These are phyloP conservation scores for Tor tambroides DNA, from an alignment of 2,113 vertebrate species.

Conservation along the genomic window DNA sequence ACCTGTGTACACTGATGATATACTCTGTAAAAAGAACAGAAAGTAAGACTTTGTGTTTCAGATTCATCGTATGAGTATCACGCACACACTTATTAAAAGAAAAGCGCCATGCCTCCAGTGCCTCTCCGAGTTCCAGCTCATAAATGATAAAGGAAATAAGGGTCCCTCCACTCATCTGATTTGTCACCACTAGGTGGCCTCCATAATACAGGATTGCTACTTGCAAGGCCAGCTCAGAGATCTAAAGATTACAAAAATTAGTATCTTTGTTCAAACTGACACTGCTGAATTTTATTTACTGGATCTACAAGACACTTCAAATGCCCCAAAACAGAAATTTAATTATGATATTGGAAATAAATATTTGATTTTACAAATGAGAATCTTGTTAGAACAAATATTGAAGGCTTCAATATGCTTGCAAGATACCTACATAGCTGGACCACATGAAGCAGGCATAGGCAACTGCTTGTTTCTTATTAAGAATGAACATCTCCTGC, in stretches of 20 bases:
- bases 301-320: neutral
- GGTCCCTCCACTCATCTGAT: constrained; percentile 87
- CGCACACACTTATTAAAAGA: neutral
- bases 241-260: constrained; percentile 68
- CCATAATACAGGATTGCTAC: constrained; percentile 92
- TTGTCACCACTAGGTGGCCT: constrained; percentile 88
- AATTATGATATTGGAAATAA: neutral
- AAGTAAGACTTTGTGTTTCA: neutral
- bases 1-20: constrained; percentile 92
- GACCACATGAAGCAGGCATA: constrained; percentile 92
- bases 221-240: constrained; percentile 87
- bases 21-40: constrained; percentile 72
- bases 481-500: constrained; percentile 85
- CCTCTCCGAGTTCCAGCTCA: constrained; percentile 88
- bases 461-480: constrained; percentile 89
- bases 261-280: neutral
- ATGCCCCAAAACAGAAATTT: neutral
- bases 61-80: neutral
- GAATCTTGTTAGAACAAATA: neutral
- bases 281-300: neutral
- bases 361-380: neutral
- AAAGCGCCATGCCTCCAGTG: constrained; percentile 83
- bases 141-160: constrained; percentile 95
- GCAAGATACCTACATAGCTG: constrained; percentile 81
- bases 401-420: neutral